phyloP scores from a whole-genome alignment of 2,888 invertebrate species.

The Syritta pipiens region DNA sequence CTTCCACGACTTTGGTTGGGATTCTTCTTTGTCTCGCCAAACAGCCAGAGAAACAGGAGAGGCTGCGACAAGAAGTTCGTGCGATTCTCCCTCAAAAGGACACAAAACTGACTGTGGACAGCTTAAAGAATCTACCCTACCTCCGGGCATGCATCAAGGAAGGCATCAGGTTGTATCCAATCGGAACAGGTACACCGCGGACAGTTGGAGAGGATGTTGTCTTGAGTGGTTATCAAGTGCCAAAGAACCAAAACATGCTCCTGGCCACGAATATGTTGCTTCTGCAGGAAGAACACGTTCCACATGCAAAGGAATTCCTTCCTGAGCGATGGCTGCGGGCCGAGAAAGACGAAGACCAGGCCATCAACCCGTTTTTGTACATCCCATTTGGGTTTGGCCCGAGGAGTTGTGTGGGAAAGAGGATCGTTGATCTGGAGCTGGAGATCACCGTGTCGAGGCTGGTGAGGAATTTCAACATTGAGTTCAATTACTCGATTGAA shows the following conservation, averaged over 20 bases:
- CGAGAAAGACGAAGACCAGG: conserved; percentile 45
- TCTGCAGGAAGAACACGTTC: conserved; percentile 82
- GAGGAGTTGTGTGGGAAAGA: conserved; percentile 84
- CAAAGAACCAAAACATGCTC: conserved; percentile 84
- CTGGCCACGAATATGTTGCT: conserved; percentile 83
- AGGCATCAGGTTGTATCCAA: conserved; percentile 82
- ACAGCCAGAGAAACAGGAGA: conserved; percentile 83
- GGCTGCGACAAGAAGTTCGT: conserved; percentile 82
- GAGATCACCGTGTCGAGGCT: conserved; percentile 81
- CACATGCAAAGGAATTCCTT: conserved; percentile 82
- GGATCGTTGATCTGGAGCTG: conserved; percentile 86
- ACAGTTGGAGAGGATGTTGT: conserved; percentile 81
- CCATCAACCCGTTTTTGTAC: conserved; percentile 72
- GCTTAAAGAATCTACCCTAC: conserved; percentile 81
- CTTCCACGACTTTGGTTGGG: conserved; percentile 80
- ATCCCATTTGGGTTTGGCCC: conserved; percentile 75
- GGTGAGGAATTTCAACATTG: conserved; percentile 74
- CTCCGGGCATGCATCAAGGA: conserved; percentile 86
- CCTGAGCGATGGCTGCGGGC: conserved; percentile 86
- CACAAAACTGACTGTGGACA: conserved; percentile 76
- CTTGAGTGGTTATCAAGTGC: conserved; percentile 83
- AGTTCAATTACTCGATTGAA: conserved; percentile 74
- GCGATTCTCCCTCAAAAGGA: conserved; percentile 76
- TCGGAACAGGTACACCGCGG: conserved; percentile 81
- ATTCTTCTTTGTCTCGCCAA: conserved; percentile 83